Percentiles rank a stretch among this genome's conserved stretches.
Conservation (phyloP, 2,888 invertebrate species). For the Phaonia tiefii region DNA sequence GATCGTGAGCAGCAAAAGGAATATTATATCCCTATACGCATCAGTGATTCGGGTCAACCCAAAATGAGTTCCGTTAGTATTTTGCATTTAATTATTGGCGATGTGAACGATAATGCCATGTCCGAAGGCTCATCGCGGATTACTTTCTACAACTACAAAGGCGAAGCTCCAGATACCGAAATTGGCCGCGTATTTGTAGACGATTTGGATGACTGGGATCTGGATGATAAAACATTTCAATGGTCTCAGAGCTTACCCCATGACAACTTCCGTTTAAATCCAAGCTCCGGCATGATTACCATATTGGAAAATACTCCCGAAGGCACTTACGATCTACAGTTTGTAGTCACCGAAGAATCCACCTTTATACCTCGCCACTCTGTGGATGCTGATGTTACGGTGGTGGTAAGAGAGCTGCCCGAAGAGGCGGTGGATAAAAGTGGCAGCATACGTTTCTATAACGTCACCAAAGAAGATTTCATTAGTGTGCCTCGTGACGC, state of each 20-base stretch:
- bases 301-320: constrained; percentile 89
- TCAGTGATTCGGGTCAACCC: constrained; percentile 92
- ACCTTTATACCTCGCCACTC: constrained; percentile 84
- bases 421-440: constrained; percentile 96
- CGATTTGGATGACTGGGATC: constrained; percentile 98
- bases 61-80: constrained; percentile 89
- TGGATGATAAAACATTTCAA: constrained; percentile 92
- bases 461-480: constrained; percentile 92
- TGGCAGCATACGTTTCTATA: constrained; percentile 92
- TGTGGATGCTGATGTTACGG: constrained; percentile 92
- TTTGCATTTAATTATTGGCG: constrained; percentile 94
- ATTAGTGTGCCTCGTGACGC: constrained; percentile 82
- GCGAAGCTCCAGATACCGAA: constrained; percentile 88
- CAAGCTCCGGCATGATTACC: constrained; percentile 91
- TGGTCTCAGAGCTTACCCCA: constrained; percentile 83
- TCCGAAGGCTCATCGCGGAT: constrained; percentile 92
- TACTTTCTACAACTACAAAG: constrained; percentile 97
- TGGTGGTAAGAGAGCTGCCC: constrained; percentile 92
- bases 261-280: constrained; percentile 87
- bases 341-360: constrained; percentile 87
- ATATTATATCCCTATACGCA: constrained; percentile 93
- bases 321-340: constrained; percentile 88
- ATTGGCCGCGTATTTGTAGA: constrained; percentile 94
- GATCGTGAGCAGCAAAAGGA: constrained; percentile 94
- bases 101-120: constrained; percentile 96